Evolutionary conservation across 2,797 vertebrate genomes (phyloP).

Genomic region (Meriones psammophilus): DNA sequence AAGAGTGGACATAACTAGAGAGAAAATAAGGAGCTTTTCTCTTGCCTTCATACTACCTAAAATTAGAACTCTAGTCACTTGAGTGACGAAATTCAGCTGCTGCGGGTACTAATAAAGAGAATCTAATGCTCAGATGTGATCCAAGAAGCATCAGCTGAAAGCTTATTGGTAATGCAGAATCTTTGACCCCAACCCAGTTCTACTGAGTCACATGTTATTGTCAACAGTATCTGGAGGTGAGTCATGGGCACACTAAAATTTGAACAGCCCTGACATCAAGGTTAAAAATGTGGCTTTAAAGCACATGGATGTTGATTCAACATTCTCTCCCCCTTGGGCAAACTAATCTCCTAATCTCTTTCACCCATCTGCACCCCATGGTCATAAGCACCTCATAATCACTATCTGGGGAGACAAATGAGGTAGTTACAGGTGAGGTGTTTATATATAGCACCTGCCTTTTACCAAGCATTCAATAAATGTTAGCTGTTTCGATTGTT

Average conservation of each 20-base stretch:
- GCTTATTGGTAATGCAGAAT: not conserved
- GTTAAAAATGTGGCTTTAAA: slow-evolving; percentile 3
- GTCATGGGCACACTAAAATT: not conserved
- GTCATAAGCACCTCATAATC: not conserved
- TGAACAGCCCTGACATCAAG: not conserved
- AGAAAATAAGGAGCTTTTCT: not conserved
- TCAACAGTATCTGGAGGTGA: not conserved
- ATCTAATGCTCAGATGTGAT: too few species aligned
- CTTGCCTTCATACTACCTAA: not conserved
- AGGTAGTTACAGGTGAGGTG: not conserved
- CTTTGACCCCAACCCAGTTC: not conserved
- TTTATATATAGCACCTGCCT: not conserved
- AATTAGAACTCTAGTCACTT: not conserved
- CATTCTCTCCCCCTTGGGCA: not conserved
- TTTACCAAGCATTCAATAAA: not conserved
- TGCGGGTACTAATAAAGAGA: not conserved
- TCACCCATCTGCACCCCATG: not conserved
- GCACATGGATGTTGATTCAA: not conserved
- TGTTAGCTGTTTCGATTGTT: not conserved
- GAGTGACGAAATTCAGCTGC: not conserved
- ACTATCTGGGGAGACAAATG: not conserved
- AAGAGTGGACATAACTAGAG: not conserved
- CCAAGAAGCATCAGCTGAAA: not conserved
- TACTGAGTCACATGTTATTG: not conserved
- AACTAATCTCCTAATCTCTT: not conserved